Evolutionary conservation across 2,888 invertebrate genomes (phyloP), one percentile per base, ranked within the genome.

Genomic region (Eristalis intricaria): DNA sequence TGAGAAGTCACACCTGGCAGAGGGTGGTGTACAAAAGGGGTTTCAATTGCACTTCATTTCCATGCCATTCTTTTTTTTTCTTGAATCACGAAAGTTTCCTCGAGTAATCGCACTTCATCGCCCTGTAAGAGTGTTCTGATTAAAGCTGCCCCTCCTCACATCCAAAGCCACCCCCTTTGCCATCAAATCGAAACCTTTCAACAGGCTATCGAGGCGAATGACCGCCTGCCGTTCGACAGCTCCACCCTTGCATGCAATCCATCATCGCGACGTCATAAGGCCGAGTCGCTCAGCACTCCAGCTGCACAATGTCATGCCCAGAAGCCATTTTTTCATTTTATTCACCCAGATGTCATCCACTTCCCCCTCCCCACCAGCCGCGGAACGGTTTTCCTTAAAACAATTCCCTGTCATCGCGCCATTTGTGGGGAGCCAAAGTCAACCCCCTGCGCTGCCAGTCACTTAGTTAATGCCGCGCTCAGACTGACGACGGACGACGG

Each of bases 301-400:
- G 19, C 50, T 26, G 58, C 75, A 32, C 32, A 69, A 75, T 75
- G 75, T 65, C 76, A 82, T 65, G 29, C 58, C 50, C 50, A 5
- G 22, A 7, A 11, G 65, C 29, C 38, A 63, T 69, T 65, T 70
- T 81, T 15, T 50, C n/a, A 22, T 63, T 61, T 19, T 19, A 8
- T 19, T 50, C 19, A 19, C 50, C 50, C 50, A n/a, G 50, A 50
- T 50, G 50, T 86, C 83, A 82, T 83, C 35, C 86, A 86, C 83
- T 76, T 84, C 61, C 58, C 63, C 66, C 26, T 22, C 22, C 4
- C 5, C 10, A 13, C 22, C 22, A 0, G 32, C 26, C 38, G 11
- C 29, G 7, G 61, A 61, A 71, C 19, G 65, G 50, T 23, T 40
- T 4, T 32, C 23, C 11, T 40, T n/a, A 32, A 40, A 40, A 58